Conservation (phyloP, 2,888 invertebrate genomes). For the Tineola bisselliella region DNA sequence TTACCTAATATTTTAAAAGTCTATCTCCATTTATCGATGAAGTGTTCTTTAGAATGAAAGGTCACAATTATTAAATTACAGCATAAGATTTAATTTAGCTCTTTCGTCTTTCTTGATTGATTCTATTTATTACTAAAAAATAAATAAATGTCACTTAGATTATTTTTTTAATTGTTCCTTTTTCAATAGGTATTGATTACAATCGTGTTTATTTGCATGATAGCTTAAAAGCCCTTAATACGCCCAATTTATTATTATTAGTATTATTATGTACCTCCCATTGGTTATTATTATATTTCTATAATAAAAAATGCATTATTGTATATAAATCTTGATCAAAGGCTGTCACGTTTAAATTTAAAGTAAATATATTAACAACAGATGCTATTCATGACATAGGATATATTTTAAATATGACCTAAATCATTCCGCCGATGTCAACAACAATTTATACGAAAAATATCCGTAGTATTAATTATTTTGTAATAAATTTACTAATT, state of each 20-base stretch:
- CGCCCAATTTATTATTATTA: too few species aligned
- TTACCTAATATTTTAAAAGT: conserved; percentile 55
- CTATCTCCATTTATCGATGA: conserved; percentile 13
- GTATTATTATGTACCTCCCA: too few species aligned
- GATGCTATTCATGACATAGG: not conserved
- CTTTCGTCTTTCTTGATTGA: conserved; percentile 31
- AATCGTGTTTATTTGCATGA: too few species aligned
- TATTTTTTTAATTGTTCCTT: too few species aligned
- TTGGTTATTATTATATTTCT: too few species aligned
- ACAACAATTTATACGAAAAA: not conserved
- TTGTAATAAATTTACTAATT: not conserved
- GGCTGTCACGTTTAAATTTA: not conserved
- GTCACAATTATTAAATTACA: too few species aligned
- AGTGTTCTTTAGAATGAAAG: not conserved
- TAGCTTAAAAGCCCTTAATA: too few species aligned
- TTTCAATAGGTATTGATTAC: too few species aligned
- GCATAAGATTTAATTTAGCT: too few species aligned
- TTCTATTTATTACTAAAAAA: too few species aligned
- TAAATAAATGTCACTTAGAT: too few species aligned
- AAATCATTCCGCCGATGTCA: not conserved
- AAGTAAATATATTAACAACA: not conserved
- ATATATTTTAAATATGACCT: not conserved
- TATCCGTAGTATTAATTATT: not conserved
- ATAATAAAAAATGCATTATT: too few species aligned
- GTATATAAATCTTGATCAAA: conserved; percentile 23